A percentile compares a stretch with the other conserved stretches of the same genome.
Evolutionary conservation across 2,797 vertebrate genomes (phyloP).

Genomic region (Gymnocypris eckloni): DNA sequence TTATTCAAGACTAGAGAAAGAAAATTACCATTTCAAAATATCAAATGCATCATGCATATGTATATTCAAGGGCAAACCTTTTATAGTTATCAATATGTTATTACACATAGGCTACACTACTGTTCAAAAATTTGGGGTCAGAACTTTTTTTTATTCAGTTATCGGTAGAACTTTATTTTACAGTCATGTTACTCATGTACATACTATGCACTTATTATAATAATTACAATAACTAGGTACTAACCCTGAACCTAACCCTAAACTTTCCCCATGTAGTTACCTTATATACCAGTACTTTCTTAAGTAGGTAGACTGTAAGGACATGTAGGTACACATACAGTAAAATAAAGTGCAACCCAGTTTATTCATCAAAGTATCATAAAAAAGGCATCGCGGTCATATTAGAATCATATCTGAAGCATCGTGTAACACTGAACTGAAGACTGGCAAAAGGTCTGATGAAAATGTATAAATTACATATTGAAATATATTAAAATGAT

Average conservation of each 20-base stretch:
- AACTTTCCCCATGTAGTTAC: too few relatives aligned
- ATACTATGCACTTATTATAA: too few relatives aligned
- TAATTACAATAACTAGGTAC: too few relatives aligned
- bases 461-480: neutral
- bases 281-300: too few relatives aligned
- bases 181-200: too few relatives aligned
- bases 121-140: neutral
- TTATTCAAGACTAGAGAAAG: conserved; percentile 11
- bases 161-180: neutral
- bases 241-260: too few relatives aligned
- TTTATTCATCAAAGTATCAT: neutral
- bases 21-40: neutral
- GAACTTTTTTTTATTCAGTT: neutral
- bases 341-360: too few relatives aligned
- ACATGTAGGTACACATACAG: too few relatives aligned
- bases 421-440: neutral
- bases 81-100: neutral
- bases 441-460: neutral
- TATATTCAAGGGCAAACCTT: neutral
- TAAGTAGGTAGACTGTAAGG: too few relatives aligned
- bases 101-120: neutral
- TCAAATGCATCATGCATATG: neutral
- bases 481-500: neutral
- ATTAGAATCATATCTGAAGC: neutral
- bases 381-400: neutral